Conservation (phyloP, 2,888 invertebrate species). For the Drosophila cognata region DNA sequence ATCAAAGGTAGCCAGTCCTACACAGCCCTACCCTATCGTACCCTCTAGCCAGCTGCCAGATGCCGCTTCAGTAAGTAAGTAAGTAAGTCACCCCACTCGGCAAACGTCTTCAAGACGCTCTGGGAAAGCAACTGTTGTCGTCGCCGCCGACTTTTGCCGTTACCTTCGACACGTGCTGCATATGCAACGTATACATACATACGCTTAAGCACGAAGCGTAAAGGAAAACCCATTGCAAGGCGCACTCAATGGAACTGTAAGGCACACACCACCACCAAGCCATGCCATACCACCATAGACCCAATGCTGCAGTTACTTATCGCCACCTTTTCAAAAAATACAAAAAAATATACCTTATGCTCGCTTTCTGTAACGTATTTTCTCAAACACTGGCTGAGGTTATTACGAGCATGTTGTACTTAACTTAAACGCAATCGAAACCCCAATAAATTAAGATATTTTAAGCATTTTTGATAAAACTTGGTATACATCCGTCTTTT, state of each 20-base stretch:
- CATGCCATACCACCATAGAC: constrained; percentile 11
- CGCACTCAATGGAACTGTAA: constrained; percentile 71
- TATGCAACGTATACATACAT: neutral
- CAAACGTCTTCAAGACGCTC: constrained; percentile 74
- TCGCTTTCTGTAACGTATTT: constrained; percentile 65
- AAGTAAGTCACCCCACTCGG: constrained; percentile 63
- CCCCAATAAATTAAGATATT: neutral
- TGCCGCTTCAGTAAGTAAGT: constrained; percentile 56
- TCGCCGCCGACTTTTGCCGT: constrained; percentile 50
- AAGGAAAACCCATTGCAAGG: constrained; percentile 56
- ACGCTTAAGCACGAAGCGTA: constrained; percentile 58
- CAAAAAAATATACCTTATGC: constrained; percentile 25
- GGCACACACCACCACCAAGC: constrained; percentile 54
- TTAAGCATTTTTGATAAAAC: neutral
- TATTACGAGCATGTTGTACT: neutral
- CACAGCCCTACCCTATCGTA: neutral
- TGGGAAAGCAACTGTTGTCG: constrained; percentile 73
- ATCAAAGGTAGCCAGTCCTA: constrained; percentile 60
- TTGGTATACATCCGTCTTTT: neutral
- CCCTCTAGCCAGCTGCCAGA: constrained; percentile 62
- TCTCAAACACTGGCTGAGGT: constrained; percentile 9
- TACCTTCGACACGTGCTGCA: constrained; percentile 65
- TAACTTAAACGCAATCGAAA: neutral
- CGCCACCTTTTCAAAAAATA: constrained; percentile 22
- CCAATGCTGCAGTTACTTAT: constrained; percentile 23